Evolutionary conservation across 2,113 vertebrate species (phyloP).

Genomic region (Pelodiscus sinensis): DNA sequence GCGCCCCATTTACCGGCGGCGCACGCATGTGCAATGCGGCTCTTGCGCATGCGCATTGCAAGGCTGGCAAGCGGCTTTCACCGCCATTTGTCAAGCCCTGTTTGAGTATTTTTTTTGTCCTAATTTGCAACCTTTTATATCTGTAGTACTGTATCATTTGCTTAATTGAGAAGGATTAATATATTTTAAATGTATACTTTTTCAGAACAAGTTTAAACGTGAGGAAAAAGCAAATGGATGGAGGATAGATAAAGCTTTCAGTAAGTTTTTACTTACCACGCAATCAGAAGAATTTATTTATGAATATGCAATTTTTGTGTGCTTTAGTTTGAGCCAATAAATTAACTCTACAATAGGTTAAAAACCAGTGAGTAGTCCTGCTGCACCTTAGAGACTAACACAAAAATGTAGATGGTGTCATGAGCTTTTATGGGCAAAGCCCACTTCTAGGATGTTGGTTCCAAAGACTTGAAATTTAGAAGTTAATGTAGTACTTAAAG

Average conservation of each 20-base stretch:
- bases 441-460: background rate
- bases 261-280: conserved; percentile 80
- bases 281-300: background rate
- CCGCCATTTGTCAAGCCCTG: too few relatives aligned
- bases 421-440: too few relatives aligned
- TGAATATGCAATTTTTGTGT: background rate
- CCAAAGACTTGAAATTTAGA: background rate
- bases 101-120: background rate
- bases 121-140: background rate
- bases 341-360: background rate
- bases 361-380: too few relatives aligned
- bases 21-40: too few relatives aligned
- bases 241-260: conserved; percentile 98
- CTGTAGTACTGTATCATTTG: background rate
- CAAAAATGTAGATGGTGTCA: too few relatives aligned
- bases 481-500: background rate
- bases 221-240: conserved; percentile 92
- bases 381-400: too few relatives aligned
- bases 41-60: too few relatives aligned
- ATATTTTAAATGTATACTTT: conserved; percentile 44
- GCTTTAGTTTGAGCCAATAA: background rate
- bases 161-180: conserved; percentile 28
- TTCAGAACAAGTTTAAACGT: conserved; percentile 98
- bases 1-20: too few relatives aligned
- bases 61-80: too few relatives aligned